Evolutionary conservation across 2,888 invertebrate species (phyloP), one percentile per base, ranked within the genome.

Genomic region (Orchestes rusci): DNA sequence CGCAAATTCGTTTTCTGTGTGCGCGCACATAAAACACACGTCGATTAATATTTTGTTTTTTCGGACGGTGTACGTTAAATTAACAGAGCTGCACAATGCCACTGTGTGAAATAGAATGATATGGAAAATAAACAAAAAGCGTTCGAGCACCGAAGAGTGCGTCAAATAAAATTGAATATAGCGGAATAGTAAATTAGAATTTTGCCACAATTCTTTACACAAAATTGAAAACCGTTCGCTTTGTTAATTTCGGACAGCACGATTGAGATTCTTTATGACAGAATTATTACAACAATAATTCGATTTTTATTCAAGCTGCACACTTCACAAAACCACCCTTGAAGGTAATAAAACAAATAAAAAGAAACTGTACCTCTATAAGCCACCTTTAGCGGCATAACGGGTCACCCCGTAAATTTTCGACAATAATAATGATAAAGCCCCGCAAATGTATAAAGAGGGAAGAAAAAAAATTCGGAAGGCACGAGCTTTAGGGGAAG

Each of bases 401-500:
- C 45, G 45, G 45, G 39, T 23, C 35, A 39, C 45, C 39, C 45
- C 29, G 39, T 39, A 45, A 45, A 45, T 35, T 45, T 39, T 16
- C n/a, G n/a, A n/a, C n/a, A n/a, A n/a, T n/a, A 39, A 19, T 36
- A 45, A 40, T 38, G 13, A 42, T 38, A 46, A 33, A 34, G 42
- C 28, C 33, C 37, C 32, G 20, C 37, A 42, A 38, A 28, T 12
- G 12, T n/a, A 23, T 29, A 32, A 32, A 33, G 38, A 46, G 41
- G 38, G 53, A 58, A 58, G 57, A 56, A 57, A 56, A 55, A 53
- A 55, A 53, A 23, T 23, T 52, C 53, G 50, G 53, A 57, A 59
- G 56, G 48, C 48, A 48, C 48, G 48, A 48, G 48, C 48, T 41
- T 27, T 56, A 58, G 55, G 59, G 59, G 58, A 58, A 57, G 20